Base-by-base conservation (phyloP, 2,797 vertebrate species). In the Australoheros facetus region DNA sequence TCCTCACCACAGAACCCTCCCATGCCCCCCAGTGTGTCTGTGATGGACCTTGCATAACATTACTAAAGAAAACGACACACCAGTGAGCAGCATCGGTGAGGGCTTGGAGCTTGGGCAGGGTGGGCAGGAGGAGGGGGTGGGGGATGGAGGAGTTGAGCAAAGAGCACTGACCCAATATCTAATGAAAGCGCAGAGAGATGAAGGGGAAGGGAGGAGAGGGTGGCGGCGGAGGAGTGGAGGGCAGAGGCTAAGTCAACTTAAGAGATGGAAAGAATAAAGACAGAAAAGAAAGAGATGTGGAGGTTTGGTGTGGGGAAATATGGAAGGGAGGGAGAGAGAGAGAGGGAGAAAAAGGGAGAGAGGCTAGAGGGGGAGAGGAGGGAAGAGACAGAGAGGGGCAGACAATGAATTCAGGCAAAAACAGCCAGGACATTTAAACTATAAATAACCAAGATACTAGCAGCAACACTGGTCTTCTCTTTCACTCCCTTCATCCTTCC, bases 11-110 rank as follows among this genome's bases (percentile, higher is more conserved):
- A 1, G 56, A 75, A 19, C 75, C 78, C 76, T 34, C 53, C 53
- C 12, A 45, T 57, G 48, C 80, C 88, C 80, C 77, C 73, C 60
- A 75, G 89, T 87, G 71, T 74, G 87, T 92, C 84, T 90, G 86
- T 79, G 86, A 81, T 87, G 87, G 79, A 42, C 14, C 78, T 93
- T 94, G 85, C 77, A 17, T 93, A 94, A 94, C 90, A 89, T 93
- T 91, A 93, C 89, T 83, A 84, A 93, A 92, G 87, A 90, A 89
- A 89, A 83, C 73, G 45, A 79, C 78, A 88, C 73, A 87, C 83
- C 83, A 86, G 81, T 13, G 78, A 85, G 83, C 58, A 32, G 76
- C 83, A 34, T 73, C 32, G n/a, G 78, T 37, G 74, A 78, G 32
- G 79, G 66, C 21, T 55, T 56, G 10, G 21, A 30, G 62, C 42